phyloP scores from a whole-genome alignment of 92 coral and sea anemone species.

The Epizoanthus ramosus region DNA sequence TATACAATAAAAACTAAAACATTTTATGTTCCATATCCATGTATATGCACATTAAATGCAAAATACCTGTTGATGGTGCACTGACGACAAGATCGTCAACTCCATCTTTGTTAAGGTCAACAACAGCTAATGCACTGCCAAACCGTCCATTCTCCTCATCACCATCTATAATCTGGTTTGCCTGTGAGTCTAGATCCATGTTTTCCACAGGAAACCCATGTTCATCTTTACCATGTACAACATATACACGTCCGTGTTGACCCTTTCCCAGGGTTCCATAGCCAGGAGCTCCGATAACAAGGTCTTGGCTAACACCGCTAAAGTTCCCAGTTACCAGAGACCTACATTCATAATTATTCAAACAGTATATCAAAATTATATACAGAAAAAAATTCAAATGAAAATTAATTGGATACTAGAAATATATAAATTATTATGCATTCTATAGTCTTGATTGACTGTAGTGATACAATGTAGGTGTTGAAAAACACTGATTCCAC shows the following conservation, averaged over 20 bases:
- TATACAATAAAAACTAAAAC: too few relatives aligned
- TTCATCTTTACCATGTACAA: constrained; percentile 57
- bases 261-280: constrained; percentile 86
- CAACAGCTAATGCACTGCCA: constrained; percentile 85
- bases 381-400: not conserved
- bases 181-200: constrained; percentile 72
- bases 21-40: too few relatives aligned
- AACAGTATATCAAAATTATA: not conserved
- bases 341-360: constrained; percentile 48
- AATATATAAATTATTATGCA: too few relatives aligned
- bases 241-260: constrained; percentile 89
- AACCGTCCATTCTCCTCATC: constrained; percentile 76
- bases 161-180: constrained; percentile 78
- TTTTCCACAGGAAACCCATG: constrained; percentile 60
- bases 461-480: too few relatives aligned
- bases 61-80: constrained; percentile 91
- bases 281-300: constrained; percentile 90
- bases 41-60: too few relatives aligned
- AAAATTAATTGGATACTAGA: too few relatives aligned
- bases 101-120: constrained; percentile 89
- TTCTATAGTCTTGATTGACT: too few relatives aligned
- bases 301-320: constrained; percentile 51
- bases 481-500: too few relatives aligned
- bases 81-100: constrained; percentile 91
- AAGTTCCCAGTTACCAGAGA: constrained; percentile 76